A percentile compares a stretch with the other conserved stretches of the same genome.
Conservation (phyloP, 2,888 invertebrate species). For the Pherbina coryleti region DNA sequence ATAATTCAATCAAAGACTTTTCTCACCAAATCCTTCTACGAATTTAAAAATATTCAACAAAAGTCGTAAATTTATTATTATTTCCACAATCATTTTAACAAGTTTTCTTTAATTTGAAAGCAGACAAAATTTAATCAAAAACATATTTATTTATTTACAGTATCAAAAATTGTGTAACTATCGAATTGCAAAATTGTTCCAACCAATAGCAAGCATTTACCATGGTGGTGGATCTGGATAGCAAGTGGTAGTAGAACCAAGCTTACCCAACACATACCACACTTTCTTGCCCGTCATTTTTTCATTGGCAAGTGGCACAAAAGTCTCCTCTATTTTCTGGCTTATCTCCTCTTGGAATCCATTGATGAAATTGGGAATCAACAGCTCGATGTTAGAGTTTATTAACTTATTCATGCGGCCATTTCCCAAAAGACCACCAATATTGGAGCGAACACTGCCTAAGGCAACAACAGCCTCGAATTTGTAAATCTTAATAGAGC, state of each 20-base stretch:
- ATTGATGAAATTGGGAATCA: slow-evolving; percentile 57
- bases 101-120: too few species aligned
- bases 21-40: too few species aligned
- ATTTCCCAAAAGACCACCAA: slow-evolving; percentile 62
- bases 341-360: slow-evolving; percentile 58
- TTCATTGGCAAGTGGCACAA: slow-evolving; percentile 58
- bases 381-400: slow-evolving; percentile 57
- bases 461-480: slow-evolving; percentile 56
- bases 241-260: slow-evolving; percentile 49
- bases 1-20: too few species aligned
- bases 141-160: neutral
- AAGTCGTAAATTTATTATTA: too few species aligned
- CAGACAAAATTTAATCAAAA: too few species aligned
- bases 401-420: slow-evolving; percentile 56
- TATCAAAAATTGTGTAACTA: neutral
- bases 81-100: too few species aligned
- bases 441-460: slow-evolving; percentile 58
- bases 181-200: neutral
- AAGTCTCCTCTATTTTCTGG: slow-evolving; percentile 48
- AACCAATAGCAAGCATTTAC: slow-evolving; percentile 32
- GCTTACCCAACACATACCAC: slow-evolving; percentile 56
- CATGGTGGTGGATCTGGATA: slow-evolving; percentile 60
- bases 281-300: slow-evolving; percentile 60
- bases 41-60: too few species aligned
- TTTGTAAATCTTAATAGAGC: slow-evolving; percentile 63